phyloP scores from a whole-genome alignment of 2,888 invertebrate species.

The Agonum fuliginosum region DNA sequence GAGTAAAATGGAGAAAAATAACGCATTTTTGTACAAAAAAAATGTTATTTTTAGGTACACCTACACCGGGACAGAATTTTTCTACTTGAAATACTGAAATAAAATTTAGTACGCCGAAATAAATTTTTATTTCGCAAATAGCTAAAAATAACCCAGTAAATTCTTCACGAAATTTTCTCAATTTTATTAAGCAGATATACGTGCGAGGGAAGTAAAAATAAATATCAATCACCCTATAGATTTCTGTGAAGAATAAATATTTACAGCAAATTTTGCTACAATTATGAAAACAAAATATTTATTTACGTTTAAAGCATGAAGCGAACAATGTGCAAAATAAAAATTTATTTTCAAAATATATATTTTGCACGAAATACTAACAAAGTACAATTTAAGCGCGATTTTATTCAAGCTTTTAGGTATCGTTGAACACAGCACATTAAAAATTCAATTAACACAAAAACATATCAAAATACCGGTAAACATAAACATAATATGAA shows the following conservation, averaged over 20 bases:
- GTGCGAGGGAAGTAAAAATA: too few relatives aligned
- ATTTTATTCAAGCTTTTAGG: conserved; percentile 6
- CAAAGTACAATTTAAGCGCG: conserved; percentile 26
- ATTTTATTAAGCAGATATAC: too few relatives aligned
- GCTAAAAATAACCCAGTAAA: too few relatives aligned
- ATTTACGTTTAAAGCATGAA: neutral
- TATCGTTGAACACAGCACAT: conserved; percentile 14
- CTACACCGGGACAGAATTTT: neutral
- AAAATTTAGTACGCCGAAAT: too few relatives aligned
- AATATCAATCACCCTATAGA: too few relatives aligned
- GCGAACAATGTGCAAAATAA: neutral
- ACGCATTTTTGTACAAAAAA: conserved; percentile 3
- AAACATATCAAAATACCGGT: conserved; percentile 27
- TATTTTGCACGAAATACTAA: neutral
- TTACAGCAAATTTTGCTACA: too few relatives aligned
- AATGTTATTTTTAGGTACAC: conserved; percentile 7
- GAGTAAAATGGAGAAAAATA: conserved; percentile 29
- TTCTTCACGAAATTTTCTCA: too few relatives aligned
- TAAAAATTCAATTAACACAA: conserved; percentile 39
- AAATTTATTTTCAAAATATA: conserved; percentile 21
- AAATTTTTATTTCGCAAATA: too few relatives aligned
- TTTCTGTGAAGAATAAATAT: too few relatives aligned
- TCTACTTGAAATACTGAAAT: too few relatives aligned
- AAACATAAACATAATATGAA: conserved; percentile 25
- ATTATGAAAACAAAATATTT: neutral